Evolutionary conservation across 2,797 vertebrate genomes (phyloP).

Genomic region (Buphagus erythrorhynchus): DNA sequence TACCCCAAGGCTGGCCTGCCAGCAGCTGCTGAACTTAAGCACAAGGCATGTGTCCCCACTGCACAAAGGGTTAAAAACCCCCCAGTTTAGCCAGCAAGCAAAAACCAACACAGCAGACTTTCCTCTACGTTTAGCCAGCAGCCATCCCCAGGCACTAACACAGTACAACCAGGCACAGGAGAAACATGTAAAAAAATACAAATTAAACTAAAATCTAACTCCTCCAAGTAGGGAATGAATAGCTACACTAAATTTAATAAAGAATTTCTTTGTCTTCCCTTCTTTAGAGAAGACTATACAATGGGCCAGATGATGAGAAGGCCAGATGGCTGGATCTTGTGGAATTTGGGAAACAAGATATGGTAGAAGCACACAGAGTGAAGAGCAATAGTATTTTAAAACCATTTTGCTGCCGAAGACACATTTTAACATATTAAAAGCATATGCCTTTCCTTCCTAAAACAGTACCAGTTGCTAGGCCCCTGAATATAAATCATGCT

Average conservation of each 20-base stretch:
- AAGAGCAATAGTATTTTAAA: constrained; percentile 7
- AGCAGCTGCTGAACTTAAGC: neutral
- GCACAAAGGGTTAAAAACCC: neutral
- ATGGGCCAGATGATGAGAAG: neutral
- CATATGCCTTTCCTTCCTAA: constrained; percentile 12
- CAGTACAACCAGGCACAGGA: neutral
- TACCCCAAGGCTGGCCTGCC: neutral
- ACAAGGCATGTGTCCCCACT: neutral
- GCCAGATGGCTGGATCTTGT: constrained; percentile 4
- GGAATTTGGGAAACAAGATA: constrained; percentile 15
- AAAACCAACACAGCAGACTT: neutral
- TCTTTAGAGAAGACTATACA: neutral
- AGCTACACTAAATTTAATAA: neutral
- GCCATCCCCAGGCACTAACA: neutral
- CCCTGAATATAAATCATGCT: neutral
- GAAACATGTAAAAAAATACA: neutral
- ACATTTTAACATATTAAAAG: constrained; percentile 31
- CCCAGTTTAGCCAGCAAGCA: neutral
- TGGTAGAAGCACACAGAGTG: neutral
- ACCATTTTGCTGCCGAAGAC: neutral
- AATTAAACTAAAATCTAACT: neutral
- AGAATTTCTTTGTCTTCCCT: neutral
- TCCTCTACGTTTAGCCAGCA: neutral
- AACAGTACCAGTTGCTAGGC: neutral
- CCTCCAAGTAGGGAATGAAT: neutral